Evolutionary conservation across 2,797 vertebrate genomes (phyloP), one percentile per base, ranked within the genome.

Genomic region (Acrossocheilus fasciatus): DNA sequence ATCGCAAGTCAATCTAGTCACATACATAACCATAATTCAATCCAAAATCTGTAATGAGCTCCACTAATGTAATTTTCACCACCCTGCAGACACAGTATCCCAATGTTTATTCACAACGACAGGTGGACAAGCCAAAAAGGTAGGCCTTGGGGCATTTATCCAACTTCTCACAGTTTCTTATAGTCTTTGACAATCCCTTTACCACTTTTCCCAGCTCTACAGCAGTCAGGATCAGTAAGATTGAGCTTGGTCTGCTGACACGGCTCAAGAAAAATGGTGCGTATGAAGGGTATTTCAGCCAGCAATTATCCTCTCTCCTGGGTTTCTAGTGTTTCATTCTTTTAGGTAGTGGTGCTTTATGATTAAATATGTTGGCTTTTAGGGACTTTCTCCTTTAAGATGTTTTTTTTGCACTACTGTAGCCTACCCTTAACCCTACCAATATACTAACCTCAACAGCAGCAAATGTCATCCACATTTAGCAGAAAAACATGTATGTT

Each of bases 171-270:
- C 95, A 94, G 10, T 83, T 96, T 95, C 94, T 94, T 94, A 96
- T 95, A 94, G 95, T 94, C 94, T 95, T 95, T 95, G 95, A 96
- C 95, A 96, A 96, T 95, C 94, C 91, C 94, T 95, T 94, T 96
- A 57, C 30, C 47, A 34, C 30, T 8, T 77, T 39, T 57, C 6
- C 52, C 34, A 39, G 52, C 20, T 77, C 34, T n/a, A 57, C 75
- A 57, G 12, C 6, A 1, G 43, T 74, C 72, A 18, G n/a, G 50
- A 23, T 54, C 74, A 76, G 73, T 52, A 52, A 50, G 6, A 54
- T 12, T 54, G 52, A 77, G 34, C 39, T 45, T 82, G 64, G 12
- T 69, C 26, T 39, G 57, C 23, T 73, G 43, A 83, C 52, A 41
- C 59, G 45, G 39, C 69, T 45, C 11, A 18, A 26, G 12, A 62